Conservation (phyloP, 92 coral and sea anemone genomes). For the Umimayanthus chanpuru region DNA sequence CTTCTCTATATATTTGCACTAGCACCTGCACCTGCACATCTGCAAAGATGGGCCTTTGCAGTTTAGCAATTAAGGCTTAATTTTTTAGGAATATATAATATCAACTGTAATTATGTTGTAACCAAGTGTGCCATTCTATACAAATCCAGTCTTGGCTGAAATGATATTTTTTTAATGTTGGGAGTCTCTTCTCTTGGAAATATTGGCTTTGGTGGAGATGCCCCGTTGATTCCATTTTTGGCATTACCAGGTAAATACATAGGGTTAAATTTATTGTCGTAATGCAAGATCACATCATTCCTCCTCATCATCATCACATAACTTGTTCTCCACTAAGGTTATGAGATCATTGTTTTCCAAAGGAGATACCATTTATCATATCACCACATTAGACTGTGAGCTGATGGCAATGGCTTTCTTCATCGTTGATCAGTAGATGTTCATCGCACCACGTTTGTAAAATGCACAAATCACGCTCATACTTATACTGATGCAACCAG, state of each 20-base stretch:
- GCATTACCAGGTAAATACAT: constrained; percentile 20
- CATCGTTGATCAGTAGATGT: not conserved
- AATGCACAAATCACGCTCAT: not conserved
- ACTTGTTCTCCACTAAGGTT: not conserved
- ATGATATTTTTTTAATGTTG: not conserved
- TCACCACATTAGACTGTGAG: not conserved
- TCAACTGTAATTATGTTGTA: not conserved
- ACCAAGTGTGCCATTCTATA: not conserved
- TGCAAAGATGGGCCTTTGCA: not conserved
- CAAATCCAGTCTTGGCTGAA: not conserved
- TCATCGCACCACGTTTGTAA: not conserved
- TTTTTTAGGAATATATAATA: too few relatives aligned
- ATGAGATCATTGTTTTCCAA: not conserved
- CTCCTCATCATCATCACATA: not conserved
- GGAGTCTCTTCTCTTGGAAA: not conserved
- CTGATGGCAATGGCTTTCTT: not conserved
- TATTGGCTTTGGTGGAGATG: not conserved
- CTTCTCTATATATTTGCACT: not conserved
- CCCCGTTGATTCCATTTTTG: constrained; percentile 1
- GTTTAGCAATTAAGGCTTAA: not conserved
- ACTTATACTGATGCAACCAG: not conserved
- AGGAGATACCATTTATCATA: too few relatives aligned
- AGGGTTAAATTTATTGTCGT: not conserved
- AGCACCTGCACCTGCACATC: not conserved
- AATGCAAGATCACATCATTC: not conserved